These are phyloP conservation scores for Dicaeum eximium DNA, from an alignment of 2,113 vertebrate genomes.

Conservation along the genomic window DNA sequence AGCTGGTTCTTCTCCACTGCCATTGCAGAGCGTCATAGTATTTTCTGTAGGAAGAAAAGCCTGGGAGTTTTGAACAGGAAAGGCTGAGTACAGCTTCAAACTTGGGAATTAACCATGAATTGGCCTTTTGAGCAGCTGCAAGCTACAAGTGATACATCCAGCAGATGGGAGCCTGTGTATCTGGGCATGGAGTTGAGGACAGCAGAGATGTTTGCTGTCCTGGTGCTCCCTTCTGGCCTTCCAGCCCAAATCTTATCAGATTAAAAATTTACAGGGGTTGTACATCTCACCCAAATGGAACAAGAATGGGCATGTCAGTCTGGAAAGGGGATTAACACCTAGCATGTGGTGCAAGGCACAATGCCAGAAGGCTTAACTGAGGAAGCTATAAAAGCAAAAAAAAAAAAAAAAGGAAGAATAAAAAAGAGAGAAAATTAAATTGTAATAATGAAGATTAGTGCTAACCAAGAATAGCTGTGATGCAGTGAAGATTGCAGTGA, in stretches of 20 bases:
- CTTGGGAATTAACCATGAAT: neutral
- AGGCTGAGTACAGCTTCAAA: neutral
- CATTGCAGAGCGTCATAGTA: neutral
- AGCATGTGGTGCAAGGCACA: neutral
- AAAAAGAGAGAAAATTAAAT: neutral
- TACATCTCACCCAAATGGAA: neutral
- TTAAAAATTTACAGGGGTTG: neutral
- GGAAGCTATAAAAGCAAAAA: constrained; percentile 7
- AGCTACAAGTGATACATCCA: neutral
- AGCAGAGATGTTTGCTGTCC: neutral
- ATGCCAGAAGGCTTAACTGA: constrained; percentile 22
- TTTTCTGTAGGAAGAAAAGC: neutral
- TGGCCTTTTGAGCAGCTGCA: neutral
- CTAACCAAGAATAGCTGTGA: neutral
- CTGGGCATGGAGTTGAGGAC: neutral
- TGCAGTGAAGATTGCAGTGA: neutral
- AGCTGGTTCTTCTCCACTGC: neutral
- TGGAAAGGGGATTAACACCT: constrained; percentile 20
- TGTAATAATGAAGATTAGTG: constrained; percentile 1
- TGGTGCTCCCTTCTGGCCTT: neutral
- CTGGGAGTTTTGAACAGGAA: neutral
- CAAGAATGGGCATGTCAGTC: neutral
- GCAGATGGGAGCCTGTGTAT: neutral
- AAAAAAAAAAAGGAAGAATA: neutral
- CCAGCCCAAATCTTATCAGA: neutral